Evolutionary conservation across 2,113 vertebrate genomes (phyloP).

Genomic region (Rhinichthys klamathensis): DNA sequence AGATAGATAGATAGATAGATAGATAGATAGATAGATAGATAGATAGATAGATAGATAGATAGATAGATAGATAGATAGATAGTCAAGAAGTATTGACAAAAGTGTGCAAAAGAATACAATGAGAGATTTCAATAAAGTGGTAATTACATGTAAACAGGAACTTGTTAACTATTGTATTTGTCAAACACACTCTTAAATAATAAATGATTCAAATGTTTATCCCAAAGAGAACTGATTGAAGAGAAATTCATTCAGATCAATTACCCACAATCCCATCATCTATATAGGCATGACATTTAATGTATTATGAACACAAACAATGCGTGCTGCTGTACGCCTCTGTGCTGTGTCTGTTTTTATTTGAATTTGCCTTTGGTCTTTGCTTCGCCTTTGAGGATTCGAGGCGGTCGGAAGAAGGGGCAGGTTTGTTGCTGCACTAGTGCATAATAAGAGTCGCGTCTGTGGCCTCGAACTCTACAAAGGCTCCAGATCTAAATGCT

Average conservation of each 20-base stretch:
- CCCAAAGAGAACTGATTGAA: neutral
- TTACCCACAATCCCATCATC: slow-evolving; percentile 40
- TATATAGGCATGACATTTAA: slow-evolving; percentile 37
- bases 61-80: too few relatives aligned
- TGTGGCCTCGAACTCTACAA: slow-evolving; percentile 59
- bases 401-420: slow-evolving; percentile 47
- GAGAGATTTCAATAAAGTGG: neutral
- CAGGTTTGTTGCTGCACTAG: slow-evolving; percentile 54
- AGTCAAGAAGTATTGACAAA: too few relatives aligned
- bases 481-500: slow-evolving; percentile 61
- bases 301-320: slow-evolving; percentile 62
- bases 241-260: neutral
- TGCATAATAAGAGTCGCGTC: slow-evolving; percentile 59
- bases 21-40: too few relatives aligned
- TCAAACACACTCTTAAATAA: neutral
- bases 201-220: neutral
- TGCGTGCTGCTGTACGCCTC: slow-evolving; percentile 29
- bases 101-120: too few relatives aligned
- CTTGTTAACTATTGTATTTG: neutral
- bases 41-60: too few relatives aligned
- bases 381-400: slow-evolving; percentile 54
- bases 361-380: slow-evolving; percentile 64
- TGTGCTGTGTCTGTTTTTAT: slow-evolving; percentile 51
- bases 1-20: too few relatives aligned
- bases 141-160: neutral